Evolutionary conservation across 2,888 invertebrate genomes (phyloP), one percentile per base, ranked within the genome.

Genomic region (Aquatica leii): DNA sequence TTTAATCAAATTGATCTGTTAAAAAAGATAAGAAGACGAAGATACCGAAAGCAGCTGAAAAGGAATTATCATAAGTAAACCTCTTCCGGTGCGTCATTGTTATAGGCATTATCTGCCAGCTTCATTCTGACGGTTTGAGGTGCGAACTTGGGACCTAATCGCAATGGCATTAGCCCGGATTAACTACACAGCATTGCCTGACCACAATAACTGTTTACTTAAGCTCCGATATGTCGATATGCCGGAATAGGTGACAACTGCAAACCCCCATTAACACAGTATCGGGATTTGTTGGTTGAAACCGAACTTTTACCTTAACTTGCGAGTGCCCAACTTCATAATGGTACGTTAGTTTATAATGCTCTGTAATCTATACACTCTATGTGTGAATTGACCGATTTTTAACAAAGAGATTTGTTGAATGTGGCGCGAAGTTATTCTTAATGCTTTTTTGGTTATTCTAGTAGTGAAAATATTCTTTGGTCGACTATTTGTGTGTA

Each of bases 161-260:
- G 74, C 72, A 74, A 76, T 75, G 75, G 79, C 69, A 79, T 80
- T 80, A 78, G 76, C 71, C 67, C 31, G 76, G 79, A 78, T 80
- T 81, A 80, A 70, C 69, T 68, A 76, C 78, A 75, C 76, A 72
- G 75, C 78, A 77, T 78, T 78, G 78, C 76, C 74, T 73, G 69
- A 70, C 71, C 71, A 81, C 78, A 81, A 81, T 78, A 74, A 77
- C 65, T 81, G 81, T 81, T 81, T 80, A 80, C 80, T 77, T 79
- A 78, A 79, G 74, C 62, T 35, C 51, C 72, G 75, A 75, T 74
- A 75, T 70, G 75, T 74, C 77, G 77, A 77, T 77, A 73, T 72
- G 71, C 74, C 68, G 72, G 71, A 68, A 73, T 74, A 72, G 71
- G 69, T 72, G 73, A 73, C 75, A 76, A 74, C 72, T 71, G 69